Evolutionary conservation across 2,888 invertebrate genomes (phyloP).

Genomic region (Pedicia rivosa): DNA sequence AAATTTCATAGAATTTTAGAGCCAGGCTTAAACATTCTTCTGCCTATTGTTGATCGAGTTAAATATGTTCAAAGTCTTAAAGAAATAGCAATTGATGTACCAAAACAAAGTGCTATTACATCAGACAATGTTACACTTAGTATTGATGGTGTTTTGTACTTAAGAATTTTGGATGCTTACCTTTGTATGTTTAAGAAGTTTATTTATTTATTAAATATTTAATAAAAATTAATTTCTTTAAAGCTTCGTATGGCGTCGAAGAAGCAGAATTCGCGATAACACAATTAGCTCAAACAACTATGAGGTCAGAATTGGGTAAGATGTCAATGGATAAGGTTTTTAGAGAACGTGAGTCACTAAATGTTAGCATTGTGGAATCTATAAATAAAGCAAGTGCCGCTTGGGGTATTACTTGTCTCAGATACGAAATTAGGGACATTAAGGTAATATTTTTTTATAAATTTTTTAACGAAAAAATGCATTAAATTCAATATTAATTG

Average conservation of each 20-base stretch:
- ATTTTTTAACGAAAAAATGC: conserved; percentile 2
- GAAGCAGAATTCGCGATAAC: conserved; percentile 99
- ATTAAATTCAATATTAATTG: background rate
- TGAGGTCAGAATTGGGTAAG: conserved; percentile 97
- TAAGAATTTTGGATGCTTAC: conserved; percentile 86
- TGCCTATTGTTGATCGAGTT: conserved; percentile 82
- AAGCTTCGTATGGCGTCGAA: conserved; percentile 92
- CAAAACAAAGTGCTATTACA: conserved; percentile 96
- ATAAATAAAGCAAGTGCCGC: conserved; percentile 97
- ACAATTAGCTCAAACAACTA: conserved; percentile 97
- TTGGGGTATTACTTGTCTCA: conserved; percentile 93
- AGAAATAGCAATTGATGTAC: conserved; percentile 98
- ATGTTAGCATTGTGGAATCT: conserved; percentile 85
- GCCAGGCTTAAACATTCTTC: conserved; percentile 83
- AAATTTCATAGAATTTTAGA: conserved; percentile 86
- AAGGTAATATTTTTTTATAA: conserved; percentile 17
- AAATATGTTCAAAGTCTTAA: conserved; percentile 97
- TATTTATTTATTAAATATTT: background rate
- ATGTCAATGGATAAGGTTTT: conserved; percentile 95
- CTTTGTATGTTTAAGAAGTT: conserved; percentile 35
- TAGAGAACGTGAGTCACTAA: conserved; percentile 87
- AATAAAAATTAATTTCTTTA: too few relatives aligned
- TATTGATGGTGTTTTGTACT: conserved; percentile 94
- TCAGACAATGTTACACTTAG: conserved; percentile 92
- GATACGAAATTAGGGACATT: conserved; percentile 78